phyloP scores from a whole-genome alignment of 2,888 invertebrate genomes.

The Dynastes maya region DNA sequence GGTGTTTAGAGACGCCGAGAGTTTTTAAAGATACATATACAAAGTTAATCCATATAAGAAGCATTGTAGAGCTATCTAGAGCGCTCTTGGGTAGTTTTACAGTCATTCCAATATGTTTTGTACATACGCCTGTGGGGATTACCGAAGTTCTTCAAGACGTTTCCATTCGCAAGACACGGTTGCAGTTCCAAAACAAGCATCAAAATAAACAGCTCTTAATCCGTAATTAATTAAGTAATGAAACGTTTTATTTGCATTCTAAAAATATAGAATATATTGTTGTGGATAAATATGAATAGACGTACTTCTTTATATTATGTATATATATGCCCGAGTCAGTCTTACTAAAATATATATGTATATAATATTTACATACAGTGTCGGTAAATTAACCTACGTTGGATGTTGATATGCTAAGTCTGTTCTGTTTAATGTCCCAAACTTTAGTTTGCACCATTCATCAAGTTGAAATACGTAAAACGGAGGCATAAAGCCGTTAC shows the following conservation, averaged over 20 bases:
- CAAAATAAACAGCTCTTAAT: constrained; percentile 1
- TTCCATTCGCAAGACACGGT: too few relatives aligned
- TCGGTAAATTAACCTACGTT: constrained; percentile 35
- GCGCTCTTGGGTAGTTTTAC: too few relatives aligned
- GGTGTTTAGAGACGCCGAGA: too few relatives aligned
- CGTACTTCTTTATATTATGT: constrained; percentile 39
- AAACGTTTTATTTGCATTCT: background rate
- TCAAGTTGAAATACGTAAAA: background rate
- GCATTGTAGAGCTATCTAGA: too few relatives aligned
- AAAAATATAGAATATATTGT: constrained; percentile 19
- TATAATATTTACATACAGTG: constrained; percentile 40
- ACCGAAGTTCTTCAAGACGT: too few relatives aligned
- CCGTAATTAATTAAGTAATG: background rate
- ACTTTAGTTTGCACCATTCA: background rate
- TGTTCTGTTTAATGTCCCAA: constrained; percentile 15
- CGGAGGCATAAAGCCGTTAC: constrained; percentile 4
- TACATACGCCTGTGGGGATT: too few relatives aligned
- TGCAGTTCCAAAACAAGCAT: background rate
- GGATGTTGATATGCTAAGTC: constrained; percentile 48
- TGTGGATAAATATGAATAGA: constrained; percentile 32
- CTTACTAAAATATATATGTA: constrained; percentile 50
- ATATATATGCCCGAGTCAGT: constrained; percentile 51
- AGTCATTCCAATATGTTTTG: too few relatives aligned
- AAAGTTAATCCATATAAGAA: too few relatives aligned
- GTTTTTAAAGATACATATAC: too few relatives aligned